These are phyloP conservation scores for Chitala chitala DNA, from an alignment of 2,113 vertebrate genomes.

Conservation along the genomic window DNA sequence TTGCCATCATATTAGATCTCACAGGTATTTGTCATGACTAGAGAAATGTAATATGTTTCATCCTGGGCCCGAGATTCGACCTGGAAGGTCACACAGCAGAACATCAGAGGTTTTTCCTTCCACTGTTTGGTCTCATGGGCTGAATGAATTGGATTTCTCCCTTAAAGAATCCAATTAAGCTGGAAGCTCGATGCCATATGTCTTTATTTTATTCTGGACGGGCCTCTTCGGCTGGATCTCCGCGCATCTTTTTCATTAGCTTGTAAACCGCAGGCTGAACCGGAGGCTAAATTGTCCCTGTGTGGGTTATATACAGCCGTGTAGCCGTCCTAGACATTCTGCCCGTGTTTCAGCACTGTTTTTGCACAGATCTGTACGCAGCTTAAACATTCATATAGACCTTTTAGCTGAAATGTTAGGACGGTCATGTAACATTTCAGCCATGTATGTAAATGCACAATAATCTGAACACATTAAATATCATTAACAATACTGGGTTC, in stretches of 20 bases:
- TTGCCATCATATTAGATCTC: background rate
- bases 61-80: background rate
- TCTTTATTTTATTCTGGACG: constrained; percentile 1
- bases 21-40: constrained; percentile 3
- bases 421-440: no score
- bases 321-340: no score
- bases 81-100: background rate
- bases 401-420: no score
- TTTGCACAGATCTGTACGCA: no score
- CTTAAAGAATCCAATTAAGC: constrained; percentile 1
- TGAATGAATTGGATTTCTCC: background rate
- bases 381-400: no score
- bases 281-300: background rate
- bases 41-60: background rate
- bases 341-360: no score
- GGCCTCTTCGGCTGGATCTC: background rate
- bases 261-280: background rate
- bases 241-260: constrained; percentile 1
- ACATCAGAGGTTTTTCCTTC: background rate
- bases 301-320: background rate
- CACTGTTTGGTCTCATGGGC: background rate
- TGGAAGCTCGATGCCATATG: constrained; percentile 1
- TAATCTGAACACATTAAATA: no score
- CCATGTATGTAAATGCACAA: no score
- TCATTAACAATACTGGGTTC: no score